phyloP scores from a whole-genome alignment of 1,140 invertebrate species.

The Venustaconcha ellipsiformis region DNA sequence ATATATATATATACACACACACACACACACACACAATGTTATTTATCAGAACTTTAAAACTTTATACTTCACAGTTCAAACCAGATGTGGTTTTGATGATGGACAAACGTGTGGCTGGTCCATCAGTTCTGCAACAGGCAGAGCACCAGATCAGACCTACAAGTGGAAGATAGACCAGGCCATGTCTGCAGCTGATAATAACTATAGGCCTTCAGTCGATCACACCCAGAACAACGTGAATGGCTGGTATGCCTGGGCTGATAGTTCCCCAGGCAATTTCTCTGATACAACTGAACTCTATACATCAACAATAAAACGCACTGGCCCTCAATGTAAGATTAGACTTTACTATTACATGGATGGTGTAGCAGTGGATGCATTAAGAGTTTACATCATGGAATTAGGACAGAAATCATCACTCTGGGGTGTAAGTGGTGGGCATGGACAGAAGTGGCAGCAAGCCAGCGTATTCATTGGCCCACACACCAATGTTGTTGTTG shows the following conservation, averaged over 20 bases:
- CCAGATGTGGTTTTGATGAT: constrained; percentile 41
- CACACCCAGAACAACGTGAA: constrained; percentile 10
- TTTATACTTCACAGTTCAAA: constrained; percentile 24
- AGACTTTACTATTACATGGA: constrained; percentile 53
- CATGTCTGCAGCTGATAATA: constrained; percentile 3
- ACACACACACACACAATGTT: not conserved
- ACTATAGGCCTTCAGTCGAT: constrained; percentile 36
- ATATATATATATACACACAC: too few species aligned
- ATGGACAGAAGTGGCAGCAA: constrained; percentile 42
- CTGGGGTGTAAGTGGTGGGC: constrained; percentile 35
- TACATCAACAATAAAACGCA: constrained; percentile 45
- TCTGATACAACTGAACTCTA: constrained; percentile 39
- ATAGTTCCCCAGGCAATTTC: constrained; percentile 40
- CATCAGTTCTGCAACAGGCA: constrained; percentile 17
- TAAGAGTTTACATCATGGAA: constrained; percentile 41
- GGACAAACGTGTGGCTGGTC: constrained; percentile 45
- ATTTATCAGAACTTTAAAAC: not conserved
- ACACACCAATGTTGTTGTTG: constrained; percentile 29
- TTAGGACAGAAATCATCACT: constrained; percentile 31
- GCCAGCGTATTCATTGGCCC: constrained; percentile 47
- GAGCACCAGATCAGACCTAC: constrained; percentile 33
- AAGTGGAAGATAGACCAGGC: constrained; percentile 47
- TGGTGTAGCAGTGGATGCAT: constrained; percentile 41
- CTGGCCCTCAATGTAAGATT: constrained; percentile 53
- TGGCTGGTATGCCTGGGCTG: constrained; percentile 50